Evolutionary conservation across 2,888 invertebrate species (phyloP).

Genomic region (Drosophila longiperda): DNA sequence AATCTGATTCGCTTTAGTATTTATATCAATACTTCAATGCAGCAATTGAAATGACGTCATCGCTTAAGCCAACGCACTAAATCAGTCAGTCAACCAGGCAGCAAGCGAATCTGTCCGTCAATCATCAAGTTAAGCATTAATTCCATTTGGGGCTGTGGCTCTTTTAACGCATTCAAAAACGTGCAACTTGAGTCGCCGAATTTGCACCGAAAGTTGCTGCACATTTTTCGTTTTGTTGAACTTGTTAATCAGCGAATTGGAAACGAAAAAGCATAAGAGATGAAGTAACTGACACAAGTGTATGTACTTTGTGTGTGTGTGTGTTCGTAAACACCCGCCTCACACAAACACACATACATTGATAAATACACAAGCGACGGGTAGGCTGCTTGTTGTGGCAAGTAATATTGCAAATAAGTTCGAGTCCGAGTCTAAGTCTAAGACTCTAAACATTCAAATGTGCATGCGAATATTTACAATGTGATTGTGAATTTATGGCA

Average conservation of each 20-base stretch:
- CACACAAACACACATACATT: slow-evolving; percentile 23
- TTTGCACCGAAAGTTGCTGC: slow-evolving; percentile 70
- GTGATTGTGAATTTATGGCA: slow-evolving; percentile 38
- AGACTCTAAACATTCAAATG: slow-evolving; percentile 33
- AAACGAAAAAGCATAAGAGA: slow-evolving; percentile 77
- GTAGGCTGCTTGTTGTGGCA: slow-evolving; percentile 59
- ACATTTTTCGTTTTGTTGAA: slow-evolving; percentile 69
- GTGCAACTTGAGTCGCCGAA: slow-evolving; percentile 65
- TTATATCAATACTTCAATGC: slow-evolving; percentile 45
- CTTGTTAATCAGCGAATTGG: slow-evolving; percentile 81
- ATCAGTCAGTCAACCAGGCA: slow-evolving; percentile 24
- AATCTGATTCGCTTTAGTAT: slow-evolving; percentile 21
- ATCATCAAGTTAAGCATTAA: slow-evolving; percentile 26
- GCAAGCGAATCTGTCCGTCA: slow-evolving; percentile 11
- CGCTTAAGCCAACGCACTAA: slow-evolving; percentile 19
- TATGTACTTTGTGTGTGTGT: slow-evolving; percentile 23
- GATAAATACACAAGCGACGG: slow-evolving; percentile 28
- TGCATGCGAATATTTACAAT: slow-evolving; percentile 49
- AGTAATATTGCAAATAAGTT: slow-evolving; percentile 66
- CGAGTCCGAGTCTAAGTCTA: neutral
- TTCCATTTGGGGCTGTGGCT: slow-evolving; percentile 40
- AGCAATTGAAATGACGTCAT: slow-evolving; percentile 49
- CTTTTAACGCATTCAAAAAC: slow-evolving; percentile 52
- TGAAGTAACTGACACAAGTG: slow-evolving; percentile 70
- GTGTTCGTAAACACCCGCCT: slow-evolving; percentile 24